Base-by-base conservation (phyloP, 2,888 invertebrate species). In the Drosophila picticornis region DNA sequence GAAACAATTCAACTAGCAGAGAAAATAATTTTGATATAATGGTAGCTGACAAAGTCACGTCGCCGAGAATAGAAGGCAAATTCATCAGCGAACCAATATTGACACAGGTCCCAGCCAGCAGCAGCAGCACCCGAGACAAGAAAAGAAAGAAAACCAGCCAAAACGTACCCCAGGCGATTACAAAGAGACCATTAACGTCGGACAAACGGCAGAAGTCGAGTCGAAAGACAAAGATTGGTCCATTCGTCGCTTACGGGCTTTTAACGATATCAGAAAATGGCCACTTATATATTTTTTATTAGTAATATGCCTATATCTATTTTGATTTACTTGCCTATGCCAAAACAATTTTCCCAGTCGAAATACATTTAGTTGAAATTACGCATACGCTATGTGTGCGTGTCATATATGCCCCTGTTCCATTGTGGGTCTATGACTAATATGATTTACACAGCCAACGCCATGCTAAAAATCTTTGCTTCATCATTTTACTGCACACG, bases 271-370 rank as follows among this genome's bases (percentile, higher is more conserved):
- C 72, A 59, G 67, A 77, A 83, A 84, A 88, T 80, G 77, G 82
- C 75, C 86, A 88, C 90, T 90, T 88, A 88, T 88, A 83, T 85
- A 85, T 90, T 85, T 85, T 88, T 80, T 90, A 85, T 79, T 63
- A 58, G 72, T 72, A 60, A 80, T 69, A 88, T 72, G 52, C 58
- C 56, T 71, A 65, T 73, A 86, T 88, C 86, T 76, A 88, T 83
- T 83, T 74, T 81, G 87, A 88, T 88, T 85, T 83, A 80, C 75
- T 79, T 74, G 57, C 59, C 65, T 55, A 48, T 25, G 53, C 53
- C 40, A 72, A 76, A 75, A 83, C 82, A 87, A 89, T 89, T 89
- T 88, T 72, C 73, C 31, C 34, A 40, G 71, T 58, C 29, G 72
- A 59, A 79, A 72, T 77, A 84, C 79, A 61, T 65, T 68, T 56